Evolutionary conservation across 2,797 vertebrate species (phyloP).

Genomic region (Coregonus suidteri): DNA sequence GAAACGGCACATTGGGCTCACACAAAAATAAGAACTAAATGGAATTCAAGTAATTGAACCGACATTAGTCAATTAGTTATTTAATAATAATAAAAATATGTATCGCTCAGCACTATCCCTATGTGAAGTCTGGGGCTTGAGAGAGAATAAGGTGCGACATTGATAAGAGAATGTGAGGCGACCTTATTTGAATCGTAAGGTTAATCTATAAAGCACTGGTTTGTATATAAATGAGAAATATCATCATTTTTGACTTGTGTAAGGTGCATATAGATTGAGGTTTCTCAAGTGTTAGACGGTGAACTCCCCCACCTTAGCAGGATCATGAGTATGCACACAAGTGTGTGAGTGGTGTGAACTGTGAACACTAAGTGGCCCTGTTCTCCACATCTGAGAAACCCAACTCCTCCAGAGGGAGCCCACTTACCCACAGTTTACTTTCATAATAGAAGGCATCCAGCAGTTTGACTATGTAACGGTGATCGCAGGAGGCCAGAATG

Average conservation of each 20-base stretch:
- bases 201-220: neutral
- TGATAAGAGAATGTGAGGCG: neutral
- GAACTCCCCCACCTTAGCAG: neutral
- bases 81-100: too few relatives aligned
- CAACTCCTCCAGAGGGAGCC: slow-evolving; percentile 15
- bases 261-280: neutral
- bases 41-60: too few relatives aligned
- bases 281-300: neutral
- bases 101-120: neutral
- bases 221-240: neutral
- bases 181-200: neutral
- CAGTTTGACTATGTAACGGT: slow-evolving; percentile 94
- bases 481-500: slow-evolving; percentile 96
- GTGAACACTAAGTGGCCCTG: slow-evolving; percentile 33
- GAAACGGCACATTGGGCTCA: too few relatives aligned
- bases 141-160: neutral
- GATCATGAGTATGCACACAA: neutral
- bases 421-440: slow-evolving; percentile 94
- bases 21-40: too few relatives aligned
- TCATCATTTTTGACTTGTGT: neutral
- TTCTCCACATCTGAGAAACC: neutral
- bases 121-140: neutral
- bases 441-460: slow-evolving; percentile 98
- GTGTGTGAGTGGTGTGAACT: neutral
- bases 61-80: too few relatives aligned